These are phyloP conservation scores for Rallus crepitans DNA, from an alignment of 2,797 vertebrate species.

Conservation along the genomic window DNA sequence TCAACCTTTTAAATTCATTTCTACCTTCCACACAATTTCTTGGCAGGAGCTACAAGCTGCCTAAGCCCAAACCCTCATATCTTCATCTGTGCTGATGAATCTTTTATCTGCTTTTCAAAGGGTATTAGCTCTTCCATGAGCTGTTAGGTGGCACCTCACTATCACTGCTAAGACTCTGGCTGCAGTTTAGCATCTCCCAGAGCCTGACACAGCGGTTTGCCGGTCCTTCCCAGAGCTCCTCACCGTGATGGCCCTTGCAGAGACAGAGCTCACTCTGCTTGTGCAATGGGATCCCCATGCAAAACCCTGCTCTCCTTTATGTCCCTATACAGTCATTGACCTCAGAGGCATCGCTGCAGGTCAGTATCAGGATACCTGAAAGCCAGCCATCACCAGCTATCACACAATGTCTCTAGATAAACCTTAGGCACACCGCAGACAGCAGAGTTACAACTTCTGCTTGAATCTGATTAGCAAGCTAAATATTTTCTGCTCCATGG, in stretches of 20 bases:
- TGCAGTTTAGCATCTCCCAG: not conserved
- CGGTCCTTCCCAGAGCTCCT: not conserved
- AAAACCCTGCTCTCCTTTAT: not conserved
- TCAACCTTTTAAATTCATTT: constrained; percentile 71
- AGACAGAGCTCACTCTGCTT: not conserved
- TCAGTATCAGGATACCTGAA: not conserved
- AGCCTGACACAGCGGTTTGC: not conserved
- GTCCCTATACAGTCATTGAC: not conserved
- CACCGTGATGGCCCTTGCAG: not conserved
- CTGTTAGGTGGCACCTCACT: not conserved
- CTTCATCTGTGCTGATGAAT: constrained; percentile 66
- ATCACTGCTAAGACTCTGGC: not conserved
- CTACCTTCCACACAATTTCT: constrained; percentile 62
- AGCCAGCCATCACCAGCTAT: not conserved
- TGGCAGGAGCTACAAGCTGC: constrained; percentile 57
- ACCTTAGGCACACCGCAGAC: not conserved
- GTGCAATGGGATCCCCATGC: fast-evolving
- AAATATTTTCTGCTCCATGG: not conserved
- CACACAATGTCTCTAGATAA: not conserved
- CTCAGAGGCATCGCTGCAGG: not conserved
- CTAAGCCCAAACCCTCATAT: constrained; percentile 54
- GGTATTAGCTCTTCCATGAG: not conserved
- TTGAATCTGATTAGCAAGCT: not conserved
- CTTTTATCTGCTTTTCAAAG: constrained; percentile 63
- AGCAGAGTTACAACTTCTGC: not conserved